These are phyloP conservation scores for Etheostoma perlongum DNA, from an alignment of 2,797 vertebrate species.

Conservation along the genomic window DNA sequence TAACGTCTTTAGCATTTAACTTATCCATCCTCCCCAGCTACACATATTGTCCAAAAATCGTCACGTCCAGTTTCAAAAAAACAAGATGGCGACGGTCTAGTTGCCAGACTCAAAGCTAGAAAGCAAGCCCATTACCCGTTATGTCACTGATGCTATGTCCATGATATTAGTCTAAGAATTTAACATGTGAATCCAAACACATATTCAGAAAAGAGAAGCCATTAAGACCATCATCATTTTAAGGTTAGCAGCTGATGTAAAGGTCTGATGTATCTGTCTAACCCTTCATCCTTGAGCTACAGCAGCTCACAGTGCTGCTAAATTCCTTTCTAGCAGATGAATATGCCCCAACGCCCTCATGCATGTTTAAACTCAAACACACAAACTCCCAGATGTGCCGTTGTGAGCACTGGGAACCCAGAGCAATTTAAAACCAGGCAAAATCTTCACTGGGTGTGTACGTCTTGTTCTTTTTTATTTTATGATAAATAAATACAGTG, in stretches of 20 bases:
- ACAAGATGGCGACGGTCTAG: too few relatives aligned
- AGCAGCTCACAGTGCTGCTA: conserved; percentile 54
- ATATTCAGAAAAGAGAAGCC: too few relatives aligned
- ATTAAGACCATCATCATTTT: neutral
- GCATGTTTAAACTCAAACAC: conserved; percentile 44
- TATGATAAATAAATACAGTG: neutral
- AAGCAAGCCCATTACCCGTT: too few relatives aligned
- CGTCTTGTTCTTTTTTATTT: conserved; percentile 24
- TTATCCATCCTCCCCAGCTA: too few relatives aligned
- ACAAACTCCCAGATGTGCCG: conserved; percentile 64
- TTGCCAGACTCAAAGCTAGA: too few relatives aligned
- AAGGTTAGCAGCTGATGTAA: conserved; percentile 15
- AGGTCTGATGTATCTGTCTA: conserved; percentile 13
- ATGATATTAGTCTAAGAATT: too few relatives aligned
- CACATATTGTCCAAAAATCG: too few relatives aligned
- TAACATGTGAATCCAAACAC: too few relatives aligned
- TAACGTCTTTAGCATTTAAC: too few relatives aligned
- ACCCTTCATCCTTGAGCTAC: conserved; percentile 41
- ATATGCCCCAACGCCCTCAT: conserved; percentile 51
- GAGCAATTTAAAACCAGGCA: conserved; percentile 68
- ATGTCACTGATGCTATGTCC: too few relatives aligned
- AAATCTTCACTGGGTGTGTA: conserved; percentile 15
- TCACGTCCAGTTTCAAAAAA: too few relatives aligned
- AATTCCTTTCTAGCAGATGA: conserved; percentile 70
- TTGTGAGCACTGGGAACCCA: conserved; percentile 52